Evolutionary conservation across 2,113 vertebrate species (phyloP).

Genomic region (Parotia lawesii): DNA sequence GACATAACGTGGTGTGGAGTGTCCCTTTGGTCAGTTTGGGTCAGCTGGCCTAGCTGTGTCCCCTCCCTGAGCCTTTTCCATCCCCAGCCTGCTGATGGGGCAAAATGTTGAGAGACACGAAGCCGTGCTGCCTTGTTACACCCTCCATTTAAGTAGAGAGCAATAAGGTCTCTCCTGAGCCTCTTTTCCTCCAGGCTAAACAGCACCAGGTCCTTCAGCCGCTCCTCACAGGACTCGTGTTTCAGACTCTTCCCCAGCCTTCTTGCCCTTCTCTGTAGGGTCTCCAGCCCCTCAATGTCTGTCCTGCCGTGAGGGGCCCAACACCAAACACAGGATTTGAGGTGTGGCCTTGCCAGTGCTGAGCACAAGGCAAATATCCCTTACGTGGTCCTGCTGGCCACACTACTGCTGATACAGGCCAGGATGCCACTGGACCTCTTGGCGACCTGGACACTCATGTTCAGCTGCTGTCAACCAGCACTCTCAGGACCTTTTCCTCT

Average conservation of each 20-base stretch:
- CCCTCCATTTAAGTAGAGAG: background rate
- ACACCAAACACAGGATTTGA: background rate
- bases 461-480: background rate
- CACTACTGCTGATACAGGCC: rapidly evolving
- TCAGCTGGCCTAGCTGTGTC: background rate
- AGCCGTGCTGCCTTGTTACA: background rate
- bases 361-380: rapidly evolving
- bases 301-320: background rate
- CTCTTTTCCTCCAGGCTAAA: background rate
- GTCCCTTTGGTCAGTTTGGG: background rate
- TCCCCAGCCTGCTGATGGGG: background rate
- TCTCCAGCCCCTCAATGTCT: background rate
- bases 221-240: background rate
- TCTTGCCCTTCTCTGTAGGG: background rate
- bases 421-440: background rate
- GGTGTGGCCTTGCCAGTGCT: rapidly evolving
- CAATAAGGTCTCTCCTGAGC: background rate
- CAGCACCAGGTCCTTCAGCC: background rate
- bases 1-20: background rate
- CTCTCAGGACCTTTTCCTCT: background rate
- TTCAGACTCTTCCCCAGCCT: background rate
- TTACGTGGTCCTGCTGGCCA: background rate
- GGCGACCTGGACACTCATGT: background rate
- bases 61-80: background rate
- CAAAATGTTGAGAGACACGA: background rate